Conservation (phyloP, 2,113 vertebrate species). For the Mystacornis crossleyi region DNA sequence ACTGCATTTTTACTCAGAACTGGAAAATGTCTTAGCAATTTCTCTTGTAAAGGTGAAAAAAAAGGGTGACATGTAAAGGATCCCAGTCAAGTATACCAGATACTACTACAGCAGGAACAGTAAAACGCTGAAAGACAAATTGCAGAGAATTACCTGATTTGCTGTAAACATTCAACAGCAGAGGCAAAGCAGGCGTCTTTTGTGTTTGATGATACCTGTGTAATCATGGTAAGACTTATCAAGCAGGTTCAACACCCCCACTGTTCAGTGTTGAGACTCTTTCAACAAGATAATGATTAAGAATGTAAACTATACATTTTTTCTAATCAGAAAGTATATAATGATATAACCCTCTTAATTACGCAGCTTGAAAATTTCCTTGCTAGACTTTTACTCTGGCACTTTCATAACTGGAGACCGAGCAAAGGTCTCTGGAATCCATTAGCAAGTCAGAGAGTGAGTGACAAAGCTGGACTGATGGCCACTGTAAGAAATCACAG, state of each 20-base stretch:
- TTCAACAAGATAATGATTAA: background rate
- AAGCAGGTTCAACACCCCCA: background rate
- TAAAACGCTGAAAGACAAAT: background rate
- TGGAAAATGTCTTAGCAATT: background rate
- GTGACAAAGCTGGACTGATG: background rate
- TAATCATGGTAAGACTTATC: background rate
- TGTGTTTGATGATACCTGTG: conserved; percentile 85
- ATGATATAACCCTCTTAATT: background rate
- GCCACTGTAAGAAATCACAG: background rate
- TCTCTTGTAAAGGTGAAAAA: background rate
- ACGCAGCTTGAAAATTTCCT: background rate
- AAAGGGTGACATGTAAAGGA: background rate
- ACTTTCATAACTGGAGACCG: background rate
- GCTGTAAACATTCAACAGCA: conserved; percentile 94
- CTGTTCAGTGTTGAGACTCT: background rate
- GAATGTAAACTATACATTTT: background rate
- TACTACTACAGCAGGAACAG: background rate
- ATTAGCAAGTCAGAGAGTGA: background rate
- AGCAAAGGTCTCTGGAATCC: background rate
- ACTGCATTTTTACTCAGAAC: background rate
- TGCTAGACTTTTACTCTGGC: background rate
- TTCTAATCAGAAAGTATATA: background rate
- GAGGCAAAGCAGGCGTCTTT: conserved; percentile 94
- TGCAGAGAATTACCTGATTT: conserved; percentile 87
- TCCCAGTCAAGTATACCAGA: background rate